A percentile compares a stretch with the other conserved stretches of the same genome.
Evolutionary conservation across 2,888 invertebrate genomes (phyloP).

Genomic region (Nemoura dubitans): DNA sequence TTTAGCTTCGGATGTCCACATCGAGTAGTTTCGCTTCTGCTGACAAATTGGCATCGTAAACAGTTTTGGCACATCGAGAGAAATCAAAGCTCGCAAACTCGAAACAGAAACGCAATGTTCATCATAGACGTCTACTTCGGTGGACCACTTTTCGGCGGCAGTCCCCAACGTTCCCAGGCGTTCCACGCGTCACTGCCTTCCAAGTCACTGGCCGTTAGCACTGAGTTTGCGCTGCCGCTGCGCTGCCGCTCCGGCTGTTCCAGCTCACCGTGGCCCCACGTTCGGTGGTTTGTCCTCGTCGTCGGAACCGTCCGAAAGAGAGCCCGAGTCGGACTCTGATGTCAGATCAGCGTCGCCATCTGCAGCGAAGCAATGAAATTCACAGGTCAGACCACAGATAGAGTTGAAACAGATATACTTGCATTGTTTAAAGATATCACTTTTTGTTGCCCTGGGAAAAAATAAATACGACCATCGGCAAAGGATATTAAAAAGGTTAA

Average conservation of each 20-base stretch:
- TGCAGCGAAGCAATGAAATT: neutral
- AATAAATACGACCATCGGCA: no score
- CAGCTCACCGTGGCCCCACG: conserved; percentile 26
- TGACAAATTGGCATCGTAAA: conserved; percentile 3
- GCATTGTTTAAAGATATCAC: no score
- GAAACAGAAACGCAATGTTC: neutral
- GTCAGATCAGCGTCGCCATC: conserved; percentile 27
- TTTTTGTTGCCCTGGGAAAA: no score
- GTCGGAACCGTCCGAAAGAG: neutral
- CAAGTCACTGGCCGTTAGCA: neutral
- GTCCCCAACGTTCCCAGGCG: neutral
- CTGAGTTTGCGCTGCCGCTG: no score
- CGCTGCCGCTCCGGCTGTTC: no score
- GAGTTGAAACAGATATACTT: no score
- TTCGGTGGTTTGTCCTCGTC: neutral
- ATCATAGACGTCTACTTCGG: neutral
- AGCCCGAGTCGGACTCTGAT: conserved; percentile 29
- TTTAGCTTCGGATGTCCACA: neutral
- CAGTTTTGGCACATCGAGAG: neutral
- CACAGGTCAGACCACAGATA: no score
- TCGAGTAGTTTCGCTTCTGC: neutral
- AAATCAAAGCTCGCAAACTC: neutral
- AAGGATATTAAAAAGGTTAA: no score
- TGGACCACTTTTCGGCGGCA: neutral
- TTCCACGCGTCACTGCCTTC: neutral